Evolutionary conservation across 2,113 vertebrate genomes (phyloP), one percentile per base, ranked within the genome.

Genomic region (Peromyscus leucopus): DNA sequence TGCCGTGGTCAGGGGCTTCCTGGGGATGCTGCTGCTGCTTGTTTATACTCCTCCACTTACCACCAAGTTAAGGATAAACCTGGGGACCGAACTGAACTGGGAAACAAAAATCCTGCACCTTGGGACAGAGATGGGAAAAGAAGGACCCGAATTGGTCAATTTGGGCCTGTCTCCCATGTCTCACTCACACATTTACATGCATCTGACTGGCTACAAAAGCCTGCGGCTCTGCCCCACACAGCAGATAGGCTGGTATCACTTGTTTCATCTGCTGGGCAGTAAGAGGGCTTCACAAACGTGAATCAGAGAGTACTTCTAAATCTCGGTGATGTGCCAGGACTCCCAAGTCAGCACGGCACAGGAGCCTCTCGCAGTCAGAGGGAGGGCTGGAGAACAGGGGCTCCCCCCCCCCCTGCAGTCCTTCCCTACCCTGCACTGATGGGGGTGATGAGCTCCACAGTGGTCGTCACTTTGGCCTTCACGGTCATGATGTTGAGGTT

Each of bases 401-500:
- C 1, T 72, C 85, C 4, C 6, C 1, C 3, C 85, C 3, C 6
- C 1, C 3, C 28, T 69, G n/a, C 3, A 11, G 24, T 2, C 0
- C 24, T 13, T 0, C 95, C 99, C 98, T 91, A 99, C 99, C 99
- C 98, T 0, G 99, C 99, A 59, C 98, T 99, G 98, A 99, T 98
- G 94, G 99, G 99, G 0, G 98, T 98, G 46, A 96, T 98, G 97
- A 99, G 98, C 98, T 99, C 99, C 0, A 96, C 93, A 0, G 99
- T 95, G 0, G 99, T 99, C 10, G 99, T 99, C 96, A 99, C 99
- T 98, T 98, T 99, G 96, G 99, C 98, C 97, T 99, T 99, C 90
- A 99, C 99, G 0, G 99, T 99, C 98, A 99, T 98, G 91, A 99
- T 99, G 10, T 99, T 99, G 98, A 99, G 99, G 98, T 99, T 99